Evolutionary conservation across 2,113 vertebrate genomes (phyloP).

Genomic region (Toxostoma redivivum): DNA sequence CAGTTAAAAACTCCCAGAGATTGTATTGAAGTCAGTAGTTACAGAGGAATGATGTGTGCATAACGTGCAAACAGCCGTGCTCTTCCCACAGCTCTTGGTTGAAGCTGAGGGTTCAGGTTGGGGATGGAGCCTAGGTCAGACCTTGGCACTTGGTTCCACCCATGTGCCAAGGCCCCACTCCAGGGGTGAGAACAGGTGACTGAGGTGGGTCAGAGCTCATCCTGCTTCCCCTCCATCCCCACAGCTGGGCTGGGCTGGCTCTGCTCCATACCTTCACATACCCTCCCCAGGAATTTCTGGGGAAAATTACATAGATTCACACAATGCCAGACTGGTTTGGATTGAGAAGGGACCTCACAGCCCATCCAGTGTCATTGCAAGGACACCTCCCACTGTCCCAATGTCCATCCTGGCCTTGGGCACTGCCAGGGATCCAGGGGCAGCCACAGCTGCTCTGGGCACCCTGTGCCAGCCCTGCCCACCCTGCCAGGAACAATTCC

Average conservation of each 20-base stretch:
- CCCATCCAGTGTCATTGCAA: not conserved
- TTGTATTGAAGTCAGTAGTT: accelerated
- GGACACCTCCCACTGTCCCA: not conserved
- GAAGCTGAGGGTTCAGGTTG: accelerated
- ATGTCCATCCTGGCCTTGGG: not conserved
- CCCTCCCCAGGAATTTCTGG: not conserved
- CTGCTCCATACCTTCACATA: not conserved
- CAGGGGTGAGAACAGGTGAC: too few relatives aligned
- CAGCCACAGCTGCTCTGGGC: not conserved
- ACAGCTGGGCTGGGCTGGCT: not conserved
- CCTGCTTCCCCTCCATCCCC: not conserved
- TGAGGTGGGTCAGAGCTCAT: accelerated
- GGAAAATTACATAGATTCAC: not conserved
- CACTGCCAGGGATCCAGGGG: not conserved
- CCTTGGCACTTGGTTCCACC: not conserved
- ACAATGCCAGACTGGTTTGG: not conserved
- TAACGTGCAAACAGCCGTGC: accelerated
- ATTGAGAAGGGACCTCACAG: accelerated
- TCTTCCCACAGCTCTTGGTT: too few relatives aligned
- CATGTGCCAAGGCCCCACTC: accelerated
- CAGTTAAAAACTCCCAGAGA: accelerated
- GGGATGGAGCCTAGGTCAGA: not conserved
- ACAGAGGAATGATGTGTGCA: accelerated
- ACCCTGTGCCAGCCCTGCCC: not conserved
- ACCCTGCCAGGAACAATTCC: not conserved